Base-by-base conservation (phyloP, 2,888 invertebrate species). In the Helleia helle region DNA sequence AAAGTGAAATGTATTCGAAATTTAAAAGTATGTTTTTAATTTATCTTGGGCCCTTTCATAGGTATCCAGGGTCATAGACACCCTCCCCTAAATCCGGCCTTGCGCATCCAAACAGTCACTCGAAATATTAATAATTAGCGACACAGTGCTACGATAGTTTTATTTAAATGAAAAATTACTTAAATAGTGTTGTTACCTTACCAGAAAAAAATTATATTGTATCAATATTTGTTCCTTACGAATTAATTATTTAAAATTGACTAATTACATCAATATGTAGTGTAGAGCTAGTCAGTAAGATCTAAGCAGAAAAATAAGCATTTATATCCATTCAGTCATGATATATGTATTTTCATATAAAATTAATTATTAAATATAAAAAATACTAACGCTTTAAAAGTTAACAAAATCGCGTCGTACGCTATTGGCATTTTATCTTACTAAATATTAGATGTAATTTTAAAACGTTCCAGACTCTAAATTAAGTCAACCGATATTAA, bases 401-500 rank as follows among this genome's bases (percentile, higher is more conserved):
- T 67, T 62, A 53, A 54, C 49, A 53, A 55, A 45, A 54, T 52
- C 53, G 48, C 73, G 80, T 80, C 80, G 80, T 81, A 81, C 80
- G 62, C 65, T 60, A 55, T 81, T 80, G 79, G 80, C 80, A 81
- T 80, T 80, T 80, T 56, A 59, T 62, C 55, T 53, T 61, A 58
- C 55, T 56, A 38, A 44, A 44, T 44, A 58, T 18, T 34, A 34
- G 34, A 65, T 59, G 55, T 62, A 58, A 54, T 54, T 60, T 47
- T 49, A 14, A 55, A 56, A 66, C 63, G 65, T 76, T 75, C 67
- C 69, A 71, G 58, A 58, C 51, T 62, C 55, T 64, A 63, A 56
- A 54, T 55, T 59, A 55, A 48, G 60, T 50, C 51, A 56, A 52
- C 62, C 50, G 40, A n/a, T n/a, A n/a, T 43, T 51, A 22, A 22